Evolutionary conservation across 1,140 invertebrate species (phyloP), one percentile per base, ranked within the genome.

Genomic region (Drosophila ambigua): DNA sequence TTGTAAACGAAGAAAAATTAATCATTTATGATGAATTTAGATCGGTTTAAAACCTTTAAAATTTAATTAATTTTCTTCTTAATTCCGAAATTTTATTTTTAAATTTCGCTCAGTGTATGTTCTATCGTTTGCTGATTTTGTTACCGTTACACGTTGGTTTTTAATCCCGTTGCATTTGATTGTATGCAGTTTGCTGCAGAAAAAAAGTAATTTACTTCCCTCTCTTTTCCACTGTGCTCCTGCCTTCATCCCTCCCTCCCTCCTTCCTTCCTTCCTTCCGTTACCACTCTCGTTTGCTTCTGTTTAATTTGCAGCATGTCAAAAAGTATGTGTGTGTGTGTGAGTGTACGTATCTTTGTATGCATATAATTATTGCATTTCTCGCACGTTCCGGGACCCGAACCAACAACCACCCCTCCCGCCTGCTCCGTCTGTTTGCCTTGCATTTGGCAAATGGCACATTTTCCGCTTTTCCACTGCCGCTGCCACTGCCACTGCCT

Each of bases 331-430:
- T 72, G 41, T 58, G 16, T 52, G 43, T 71, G 67, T 46, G 44
- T 63, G 44, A 67, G 44, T 66, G 73, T 59, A 20, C 75, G 28
- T 67, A 46, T 61, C 61, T 68, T 82, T 85, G 83, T 87, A 58
- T 88, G 83, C 83, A 87, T 87, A 87, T 88, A 88, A 88, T 88
- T 88, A 88, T 88, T 88, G 84, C 83, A 88, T 72, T 85, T 87
- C 78, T 84, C 73, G 83, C 83, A 89, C 79, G 83, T 83, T 69
- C 79, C 63, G 43, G 65, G 55, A 67, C 73, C 57, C 58, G 69
- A 61, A 72, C 23, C 23, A 24, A 24, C 23, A 43, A 52, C 46
- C 45, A 4, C 28, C 9, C 15, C 28, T 24, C 13, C 26, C 31
- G 11, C 64, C 58, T 52, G 45, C 49, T 59, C 41, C 58, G 62